Conservation (phyloP, 2,888 invertebrate genomes). For the Anthrax anthrax region DNA sequence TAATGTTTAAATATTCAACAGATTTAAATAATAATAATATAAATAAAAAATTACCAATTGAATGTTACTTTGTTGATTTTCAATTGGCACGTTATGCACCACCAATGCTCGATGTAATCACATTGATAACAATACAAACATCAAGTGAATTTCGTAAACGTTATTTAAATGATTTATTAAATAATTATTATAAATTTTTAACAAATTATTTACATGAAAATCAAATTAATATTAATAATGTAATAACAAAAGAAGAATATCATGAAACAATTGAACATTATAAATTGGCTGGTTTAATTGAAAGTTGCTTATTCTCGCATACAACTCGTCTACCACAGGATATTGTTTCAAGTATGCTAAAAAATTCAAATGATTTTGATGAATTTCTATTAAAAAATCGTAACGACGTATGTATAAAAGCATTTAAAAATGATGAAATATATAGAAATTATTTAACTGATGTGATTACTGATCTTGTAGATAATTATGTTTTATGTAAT, state of each 20-base stretch:
- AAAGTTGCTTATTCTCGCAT: conserved; percentile 39
- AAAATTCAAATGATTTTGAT: conserved; percentile 38
- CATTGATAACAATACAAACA: conserved; percentile 37
- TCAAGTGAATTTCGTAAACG: conserved; percentile 31
- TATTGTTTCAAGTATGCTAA: conserved; percentile 35
- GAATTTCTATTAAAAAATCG: conserved; percentile 41
- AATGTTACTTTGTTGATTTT: conserved; percentile 53
- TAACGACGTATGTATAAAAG: conserved; percentile 39
- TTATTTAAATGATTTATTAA: conserved; percentile 37
- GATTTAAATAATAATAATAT: conserved; percentile 5
- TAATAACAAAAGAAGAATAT: conserved; percentile 36
- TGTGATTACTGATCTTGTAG: conserved; percentile 42
- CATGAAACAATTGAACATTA: conserved; percentile 31
- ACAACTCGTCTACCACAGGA: conserved; percentile 40
- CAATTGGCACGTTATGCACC: conserved; percentile 52
- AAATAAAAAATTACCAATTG: conserved; percentile 33
- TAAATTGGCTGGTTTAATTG: conserved; percentile 40
- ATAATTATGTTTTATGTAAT: conserved; percentile 29
- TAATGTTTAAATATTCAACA: conserved; percentile 28
- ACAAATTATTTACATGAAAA: conserved; percentile 31
- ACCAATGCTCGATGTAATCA: conserved; percentile 45
- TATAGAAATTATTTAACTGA: conserved; percentile 39
- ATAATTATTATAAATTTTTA: conserved; percentile 42
- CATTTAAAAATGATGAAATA: conserved; percentile 37
- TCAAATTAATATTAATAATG: conserved; percentile 29